Evolutionary conservation across 2,113 vertebrate genomes (phyloP), one percentile per base, ranked within the genome.

Genomic region (Arothron firmamentum): DNA sequence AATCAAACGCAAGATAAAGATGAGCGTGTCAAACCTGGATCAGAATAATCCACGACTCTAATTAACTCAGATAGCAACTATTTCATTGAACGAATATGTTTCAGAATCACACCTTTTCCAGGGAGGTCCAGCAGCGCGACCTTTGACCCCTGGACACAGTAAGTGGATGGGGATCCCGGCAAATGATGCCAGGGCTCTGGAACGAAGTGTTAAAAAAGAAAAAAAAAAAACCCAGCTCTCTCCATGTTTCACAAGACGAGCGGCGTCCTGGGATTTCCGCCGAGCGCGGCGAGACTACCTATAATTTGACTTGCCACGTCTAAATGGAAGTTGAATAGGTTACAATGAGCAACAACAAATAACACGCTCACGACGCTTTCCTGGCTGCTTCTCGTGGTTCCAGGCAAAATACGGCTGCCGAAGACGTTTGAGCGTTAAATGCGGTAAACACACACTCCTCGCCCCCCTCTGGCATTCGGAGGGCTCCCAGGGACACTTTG

Each of bases 371-470:
- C 68, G 63, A 73, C 60, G 75, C 81, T 79, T 83, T 78, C 62
- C 77, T 78, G 74, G 60, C 73, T 49, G 85, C 79, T 76, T 84
- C 71, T 83, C 70, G 74, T 88, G 86, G 83, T 89, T 89, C 77
- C 65, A 87, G 88, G 90, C 89, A 51, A 84, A 88, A 88, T 73
- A 65, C 75, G 66, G 82, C 56, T 70, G 78, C 68, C 56, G 83
- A 83, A 65, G 69, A 81, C 82, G 73, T 86, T 85, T 88, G 75
- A 88, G 84, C 74, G 80, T 88, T 90, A 86, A 88, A 90, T 75
- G 83, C 85, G 75, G 79, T 91, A 88, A 91, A 90, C 85, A 90
- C 80, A 88, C 82, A 84, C 45, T 56, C 78, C 81, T 82, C 75
- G 60, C 81, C 88, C 85, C 87, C 16, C 45, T 87, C 86, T 82